A percentile compares a stretch with the other conserved stretches of the same genome.
Evolutionary conservation across 2,888 invertebrate genomes (phyloP).

Genomic region (Dryadula phaetusa): DNA sequence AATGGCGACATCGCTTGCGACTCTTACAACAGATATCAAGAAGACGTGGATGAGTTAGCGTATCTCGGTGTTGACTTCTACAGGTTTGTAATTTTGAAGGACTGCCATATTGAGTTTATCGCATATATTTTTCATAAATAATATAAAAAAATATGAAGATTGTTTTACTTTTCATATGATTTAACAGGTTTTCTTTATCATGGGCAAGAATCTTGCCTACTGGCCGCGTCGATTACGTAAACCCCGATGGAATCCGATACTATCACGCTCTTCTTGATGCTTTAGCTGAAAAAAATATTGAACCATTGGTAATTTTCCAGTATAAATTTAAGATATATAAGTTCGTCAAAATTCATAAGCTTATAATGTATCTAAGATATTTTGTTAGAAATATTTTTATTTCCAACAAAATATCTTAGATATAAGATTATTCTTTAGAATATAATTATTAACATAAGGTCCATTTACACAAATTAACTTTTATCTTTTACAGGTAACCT

Average conservation of each 20-base stretch:
- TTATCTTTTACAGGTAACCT: constrained; percentile 76
- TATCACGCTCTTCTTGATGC: constrained; percentile 87
- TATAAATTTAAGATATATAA: not conserved
- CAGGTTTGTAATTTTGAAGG: constrained; percentile 57
- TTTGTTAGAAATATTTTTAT: no score
- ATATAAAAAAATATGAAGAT: not conserved
- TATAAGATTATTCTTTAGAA: no score
- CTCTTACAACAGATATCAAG: constrained; percentile 87
- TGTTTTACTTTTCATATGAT: constrained; percentile 44
- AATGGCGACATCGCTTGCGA: constrained; percentile 89
- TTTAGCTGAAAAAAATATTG: constrained; percentile 85
- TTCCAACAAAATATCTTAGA: no score
- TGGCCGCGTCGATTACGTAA: constrained; percentile 82
- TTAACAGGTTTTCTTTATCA: constrained; percentile 84
- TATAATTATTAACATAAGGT: no score
- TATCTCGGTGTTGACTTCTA: constrained; percentile 84
- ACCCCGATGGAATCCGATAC: constrained; percentile 86
- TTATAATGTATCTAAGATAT: no score
- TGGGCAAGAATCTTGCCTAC: constrained; percentile 87
- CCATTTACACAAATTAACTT: not conserved
- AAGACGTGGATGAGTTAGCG: constrained; percentile 81
- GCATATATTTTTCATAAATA: not conserved
- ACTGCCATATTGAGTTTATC: not conserved
- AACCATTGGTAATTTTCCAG: constrained; percentile 80
- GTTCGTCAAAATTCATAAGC: no score